Percentiles rank a stretch among this genome's conserved stretches.
Evolutionary conservation across 2,888 invertebrate species (phyloP).

Genomic region (Folsomia manolachei): DNA sequence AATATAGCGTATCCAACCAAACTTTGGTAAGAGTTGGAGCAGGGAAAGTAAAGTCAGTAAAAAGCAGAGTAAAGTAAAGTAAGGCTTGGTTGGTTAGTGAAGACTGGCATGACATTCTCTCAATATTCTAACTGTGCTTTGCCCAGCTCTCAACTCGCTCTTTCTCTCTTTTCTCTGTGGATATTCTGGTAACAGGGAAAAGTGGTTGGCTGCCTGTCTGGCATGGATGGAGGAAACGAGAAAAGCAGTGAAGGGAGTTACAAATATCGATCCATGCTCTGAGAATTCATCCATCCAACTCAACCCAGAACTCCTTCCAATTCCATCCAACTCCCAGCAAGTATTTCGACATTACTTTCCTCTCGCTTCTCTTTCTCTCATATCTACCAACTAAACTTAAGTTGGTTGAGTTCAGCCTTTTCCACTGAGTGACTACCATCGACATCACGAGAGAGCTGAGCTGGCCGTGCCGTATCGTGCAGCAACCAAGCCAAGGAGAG

Average conservation of each 20-base stretch:
- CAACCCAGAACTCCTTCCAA: background rate
- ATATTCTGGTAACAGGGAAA: background rate
- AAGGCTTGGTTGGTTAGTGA: background rate
- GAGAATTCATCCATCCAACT: conserved; percentile 5
- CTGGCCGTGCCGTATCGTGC: background rate
- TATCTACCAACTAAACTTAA: no score
- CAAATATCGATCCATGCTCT: background rate
- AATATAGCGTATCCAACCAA: background rate
- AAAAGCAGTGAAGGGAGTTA: background rate
- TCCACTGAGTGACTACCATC: background rate
- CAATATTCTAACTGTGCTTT: background rate
- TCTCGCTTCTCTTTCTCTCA: background rate
- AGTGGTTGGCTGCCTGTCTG: no score
- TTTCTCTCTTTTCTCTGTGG: background rate
- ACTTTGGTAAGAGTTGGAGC: background rate
- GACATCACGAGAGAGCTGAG: background rate
- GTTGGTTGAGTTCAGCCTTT: background rate
- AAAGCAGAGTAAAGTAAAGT: background rate
- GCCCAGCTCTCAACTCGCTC: background rate
- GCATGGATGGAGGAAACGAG: no score
- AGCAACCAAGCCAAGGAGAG: background rate
- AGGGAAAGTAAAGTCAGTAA: background rate
- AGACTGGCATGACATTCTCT: conserved; percentile 6
- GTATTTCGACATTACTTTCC: background rate
- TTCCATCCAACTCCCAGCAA: background rate